phyloP scores from a whole-genome alignment of 2,113 vertebrate species.

The Erinaceus europaeus region DNA sequence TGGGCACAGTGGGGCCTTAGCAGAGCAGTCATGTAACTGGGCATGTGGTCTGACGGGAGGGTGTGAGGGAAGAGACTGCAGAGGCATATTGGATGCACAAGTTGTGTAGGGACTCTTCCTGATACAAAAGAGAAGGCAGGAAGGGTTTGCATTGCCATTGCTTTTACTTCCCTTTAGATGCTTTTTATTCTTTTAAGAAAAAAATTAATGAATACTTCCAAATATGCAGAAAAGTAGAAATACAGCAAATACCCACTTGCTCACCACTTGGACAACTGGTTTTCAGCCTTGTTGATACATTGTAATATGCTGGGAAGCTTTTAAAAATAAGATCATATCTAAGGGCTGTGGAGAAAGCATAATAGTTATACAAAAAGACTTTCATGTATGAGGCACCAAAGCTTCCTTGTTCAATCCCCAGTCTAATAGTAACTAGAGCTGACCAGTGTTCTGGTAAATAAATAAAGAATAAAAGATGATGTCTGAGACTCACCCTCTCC shows the following conservation, averaged over 20 bases:
- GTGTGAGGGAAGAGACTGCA: neutral
- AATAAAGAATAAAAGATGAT: slow-evolving; percentile 7
- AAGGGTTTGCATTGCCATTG: slow-evolving; percentile 3
- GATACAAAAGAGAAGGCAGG: slow-evolving; percentile 1
- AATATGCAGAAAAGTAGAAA: slow-evolving; percentile 15
- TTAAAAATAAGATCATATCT: too few species aligned
- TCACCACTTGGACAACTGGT: neutral
- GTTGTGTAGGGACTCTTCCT: slow-evolving; percentile 36
- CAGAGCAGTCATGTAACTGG: neutral
- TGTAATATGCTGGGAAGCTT: slow-evolving; percentile 10
- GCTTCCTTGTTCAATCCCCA: too few species aligned
- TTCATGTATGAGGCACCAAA: too few species aligned
- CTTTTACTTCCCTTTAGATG: neutral
- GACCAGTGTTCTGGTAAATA: too few species aligned
- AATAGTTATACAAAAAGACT: too few species aligned
- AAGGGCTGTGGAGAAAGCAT: too few species aligned
- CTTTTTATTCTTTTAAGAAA: neutral
- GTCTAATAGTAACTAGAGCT: too few species aligned
- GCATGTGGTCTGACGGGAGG: neutral
- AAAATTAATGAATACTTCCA: slow-evolving; percentile 40
- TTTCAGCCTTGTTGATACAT: neutral
- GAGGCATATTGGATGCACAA: neutral
- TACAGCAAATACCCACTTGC: neutral
- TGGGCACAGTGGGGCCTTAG: neutral
- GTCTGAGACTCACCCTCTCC: neutral